phyloP scores from a whole-genome alignment of 2,113 vertebrate species.

The Macquaria ambigua region DNA sequence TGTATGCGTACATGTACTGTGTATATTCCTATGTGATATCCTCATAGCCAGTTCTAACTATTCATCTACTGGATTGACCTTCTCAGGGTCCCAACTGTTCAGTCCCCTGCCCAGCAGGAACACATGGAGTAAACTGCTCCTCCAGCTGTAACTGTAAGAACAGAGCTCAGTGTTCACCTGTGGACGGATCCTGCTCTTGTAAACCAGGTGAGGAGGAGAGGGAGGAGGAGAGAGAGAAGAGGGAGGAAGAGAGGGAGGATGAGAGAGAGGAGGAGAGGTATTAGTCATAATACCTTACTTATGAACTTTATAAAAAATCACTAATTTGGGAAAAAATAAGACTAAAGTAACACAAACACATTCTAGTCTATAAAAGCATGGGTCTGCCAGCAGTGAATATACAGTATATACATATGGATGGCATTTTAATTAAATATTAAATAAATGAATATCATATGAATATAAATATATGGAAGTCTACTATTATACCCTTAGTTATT shows the following conservation, averaged over 20 bases:
- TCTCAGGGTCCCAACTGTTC: conserved; percentile 90
- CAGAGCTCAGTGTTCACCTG: conserved; percentile 89
- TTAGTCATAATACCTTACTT: background rate
- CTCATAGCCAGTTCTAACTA: background rate
- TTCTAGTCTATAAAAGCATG: background rate
- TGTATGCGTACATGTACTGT: too few species aligned
- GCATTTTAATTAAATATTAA: background rate
- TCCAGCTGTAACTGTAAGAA: conserved; percentile 93
- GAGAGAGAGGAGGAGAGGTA: too few species aligned
- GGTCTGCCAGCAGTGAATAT: too few species aligned
- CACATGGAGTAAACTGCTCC: conserved; percentile 91
- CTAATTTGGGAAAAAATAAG: background rate
- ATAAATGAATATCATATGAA: too few species aligned
- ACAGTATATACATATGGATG: background rate
- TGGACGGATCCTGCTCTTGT: conserved; percentile 94
- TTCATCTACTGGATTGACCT: background rate
- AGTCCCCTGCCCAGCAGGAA: conserved; percentile 86
- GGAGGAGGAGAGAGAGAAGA: too few species aligned
- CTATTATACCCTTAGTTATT: background rate
- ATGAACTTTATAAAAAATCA: background rate
- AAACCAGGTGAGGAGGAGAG: conserved; percentile 87
- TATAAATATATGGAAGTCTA: background rate
- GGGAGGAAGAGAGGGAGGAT: conserved; percentile 20
- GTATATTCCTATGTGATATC: too few species aligned
- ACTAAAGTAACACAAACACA: background rate